These are phyloP conservation scores for Neogale vison DNA, from an alignment of 2,113 vertebrate species.

Conservation along the genomic window DNA sequence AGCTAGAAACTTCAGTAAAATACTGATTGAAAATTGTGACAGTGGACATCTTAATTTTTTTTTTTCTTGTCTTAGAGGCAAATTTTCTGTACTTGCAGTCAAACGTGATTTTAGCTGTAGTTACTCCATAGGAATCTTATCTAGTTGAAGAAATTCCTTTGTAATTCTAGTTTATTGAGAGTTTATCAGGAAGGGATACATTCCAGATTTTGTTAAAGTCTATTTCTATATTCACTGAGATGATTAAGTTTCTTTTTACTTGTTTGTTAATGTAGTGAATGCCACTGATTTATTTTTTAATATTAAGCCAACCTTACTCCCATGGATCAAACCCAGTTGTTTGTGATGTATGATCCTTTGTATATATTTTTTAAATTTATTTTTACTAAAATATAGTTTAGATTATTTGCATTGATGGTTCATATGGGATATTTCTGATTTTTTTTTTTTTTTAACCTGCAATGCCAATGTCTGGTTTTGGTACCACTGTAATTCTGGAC, in stretches of 20 bases:
- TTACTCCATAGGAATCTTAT: neutral
- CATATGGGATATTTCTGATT: neutral
- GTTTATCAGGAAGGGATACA: neutral
- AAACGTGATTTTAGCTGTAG: neutral
- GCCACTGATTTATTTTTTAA: neutral
- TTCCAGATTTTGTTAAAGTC: neutral
- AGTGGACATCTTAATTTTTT: neutral
- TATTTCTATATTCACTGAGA: neutral
- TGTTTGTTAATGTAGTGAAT: neutral
- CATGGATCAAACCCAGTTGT: neutral
- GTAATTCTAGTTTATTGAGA: neutral
- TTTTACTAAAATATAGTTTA: neutral
- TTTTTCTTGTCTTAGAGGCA: neutral
- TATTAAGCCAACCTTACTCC: neutral
- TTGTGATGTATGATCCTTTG: neutral
- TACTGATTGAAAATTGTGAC: neutral
- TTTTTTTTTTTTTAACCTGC: neutral
- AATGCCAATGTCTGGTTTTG: neutral
- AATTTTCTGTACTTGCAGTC: neutral
- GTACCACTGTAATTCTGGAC: neutral
- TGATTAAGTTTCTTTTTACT: neutral
- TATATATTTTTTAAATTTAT: neutral
- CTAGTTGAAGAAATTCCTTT: neutral
- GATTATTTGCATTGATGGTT: neutral
- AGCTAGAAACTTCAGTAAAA: neutral